Percentiles rank a stretch among this genome's conserved stretches.
Evolutionary conservation across 2,113 vertebrate species (phyloP).

Genomic region (Erinaceus europaeus): DNA sequence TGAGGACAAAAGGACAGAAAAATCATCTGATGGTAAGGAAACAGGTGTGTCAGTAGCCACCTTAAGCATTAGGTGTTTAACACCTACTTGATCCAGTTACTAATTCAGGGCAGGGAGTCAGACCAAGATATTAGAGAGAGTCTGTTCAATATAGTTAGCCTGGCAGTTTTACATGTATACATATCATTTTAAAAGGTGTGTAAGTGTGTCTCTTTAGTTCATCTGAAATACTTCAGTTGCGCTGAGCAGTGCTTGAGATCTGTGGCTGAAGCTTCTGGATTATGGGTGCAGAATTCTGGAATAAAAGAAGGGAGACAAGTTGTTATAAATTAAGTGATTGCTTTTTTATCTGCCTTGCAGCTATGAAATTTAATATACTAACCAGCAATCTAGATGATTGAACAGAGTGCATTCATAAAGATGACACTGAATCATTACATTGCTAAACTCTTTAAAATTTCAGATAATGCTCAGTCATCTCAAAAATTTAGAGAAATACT

Average conservation of each 20-base stretch:
- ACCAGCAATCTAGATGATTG: neutral
- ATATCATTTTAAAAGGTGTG: neutral
- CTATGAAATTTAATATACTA: neutral
- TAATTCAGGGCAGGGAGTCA: neutral
- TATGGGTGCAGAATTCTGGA: neutral
- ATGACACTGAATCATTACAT: neutral
- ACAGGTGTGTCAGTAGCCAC: neutral
- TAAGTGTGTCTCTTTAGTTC: neutral
- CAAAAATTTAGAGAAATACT: neutral
- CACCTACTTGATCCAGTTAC: neutral
- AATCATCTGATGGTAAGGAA: neutral
- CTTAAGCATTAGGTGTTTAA: neutral
- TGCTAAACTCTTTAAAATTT: neutral
- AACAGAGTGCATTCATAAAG: neutral
- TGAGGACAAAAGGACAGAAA: neutral
- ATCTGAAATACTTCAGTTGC: rapidly evolving
- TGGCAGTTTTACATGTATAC: too few relatives aligned
- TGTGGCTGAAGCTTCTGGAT: neutral
- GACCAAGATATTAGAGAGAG: neutral
- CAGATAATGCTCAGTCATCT: neutral
- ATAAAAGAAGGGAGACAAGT: neutral
- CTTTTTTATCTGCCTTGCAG: neutral
- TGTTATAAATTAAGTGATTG: neutral
- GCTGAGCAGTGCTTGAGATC: neutral
- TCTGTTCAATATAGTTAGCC: neutral